Evolutionary conservation across 2,888 invertebrate genomes (phyloP).

Genomic region (Urechis unicinctus): DNA sequence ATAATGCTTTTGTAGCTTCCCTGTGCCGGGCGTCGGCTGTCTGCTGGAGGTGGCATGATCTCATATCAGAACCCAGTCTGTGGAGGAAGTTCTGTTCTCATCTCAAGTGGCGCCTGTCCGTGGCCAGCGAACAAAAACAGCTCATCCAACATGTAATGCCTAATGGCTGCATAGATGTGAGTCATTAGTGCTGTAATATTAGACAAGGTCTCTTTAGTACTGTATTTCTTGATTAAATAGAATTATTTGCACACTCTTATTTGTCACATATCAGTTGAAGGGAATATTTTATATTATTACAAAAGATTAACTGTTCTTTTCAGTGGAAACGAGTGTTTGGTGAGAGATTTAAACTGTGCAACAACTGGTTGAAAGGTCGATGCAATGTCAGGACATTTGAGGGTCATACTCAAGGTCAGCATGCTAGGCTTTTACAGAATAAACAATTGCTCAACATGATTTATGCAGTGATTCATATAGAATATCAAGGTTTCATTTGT

Average conservation of each 20-base stretch:
- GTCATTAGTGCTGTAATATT: background rate
- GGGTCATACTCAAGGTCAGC: conserved; percentile 53
- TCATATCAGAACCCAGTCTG: conserved; percentile 45
- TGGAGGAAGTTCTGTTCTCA: conserved; percentile 51
- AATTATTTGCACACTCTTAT: too few species aligned
- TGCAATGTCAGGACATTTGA: conserved; percentile 55
- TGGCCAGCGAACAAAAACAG: conserved; percentile 49
- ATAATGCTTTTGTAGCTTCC: conserved; percentile 46
- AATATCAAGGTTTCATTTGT: too few species aligned
- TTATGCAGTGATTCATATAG: background rate
- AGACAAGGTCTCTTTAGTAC: too few species aligned
- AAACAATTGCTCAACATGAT: too few species aligned
- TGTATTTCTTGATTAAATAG: too few species aligned
- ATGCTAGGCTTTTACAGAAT: background rate
- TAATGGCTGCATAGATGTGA: conserved; percentile 42
- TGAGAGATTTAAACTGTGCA: conserved; percentile 51
- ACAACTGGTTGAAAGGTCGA: conserved; percentile 54
- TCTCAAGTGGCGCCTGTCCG: conserved; percentile 50
- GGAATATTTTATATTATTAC: background rate
- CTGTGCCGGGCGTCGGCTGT: conserved; percentile 44
- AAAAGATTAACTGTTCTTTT: conserved; percentile 9
- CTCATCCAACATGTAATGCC: conserved; percentile 42
- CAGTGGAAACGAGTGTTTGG: conserved; percentile 54
- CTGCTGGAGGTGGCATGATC: conserved; percentile 45
- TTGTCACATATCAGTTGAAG: too few species aligned